phyloP scores from a whole-genome alignment of 1,140 invertebrate genomes.

The Neotoxoptera formosana region DNA sequence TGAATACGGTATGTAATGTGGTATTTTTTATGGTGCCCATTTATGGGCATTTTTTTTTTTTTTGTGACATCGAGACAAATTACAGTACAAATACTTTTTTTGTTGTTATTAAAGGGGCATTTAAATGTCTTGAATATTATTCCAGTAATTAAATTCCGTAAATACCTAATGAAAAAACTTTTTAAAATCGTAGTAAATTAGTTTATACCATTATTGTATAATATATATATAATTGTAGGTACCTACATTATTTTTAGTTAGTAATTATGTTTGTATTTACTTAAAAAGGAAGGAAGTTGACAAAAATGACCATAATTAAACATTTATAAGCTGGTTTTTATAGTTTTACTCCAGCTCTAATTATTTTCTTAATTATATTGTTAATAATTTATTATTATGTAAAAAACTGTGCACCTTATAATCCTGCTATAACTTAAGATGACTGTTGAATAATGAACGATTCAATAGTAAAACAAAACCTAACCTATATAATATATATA shows the following conservation, averaged over 20 bases:
- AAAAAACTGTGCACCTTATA: neutral
- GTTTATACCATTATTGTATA: neutral
- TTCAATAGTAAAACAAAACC: neutral
- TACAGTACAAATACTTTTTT: neutral
- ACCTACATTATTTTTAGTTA: neutral
- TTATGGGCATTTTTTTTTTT: neutral
- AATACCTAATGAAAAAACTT: slow-evolving; percentile 13
- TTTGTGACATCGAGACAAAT: neutral
- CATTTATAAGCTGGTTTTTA: neutral
- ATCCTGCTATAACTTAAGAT: neutral
- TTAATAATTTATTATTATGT: neutral
- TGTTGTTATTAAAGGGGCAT: neutral
- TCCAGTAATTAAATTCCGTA: neutral
- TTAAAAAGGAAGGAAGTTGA: neutral
- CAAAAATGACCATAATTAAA: neutral
- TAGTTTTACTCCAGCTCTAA: neutral
- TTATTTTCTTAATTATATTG: neutral
- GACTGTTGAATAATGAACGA: neutral
- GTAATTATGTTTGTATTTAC: neutral
- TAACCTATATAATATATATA: too few species aligned
- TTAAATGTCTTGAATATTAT: neutral
- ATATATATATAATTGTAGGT: neutral
- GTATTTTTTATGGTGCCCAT: neutral
- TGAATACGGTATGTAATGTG: neutral
- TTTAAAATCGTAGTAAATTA: neutral